Conservation (phyloP, 2,797 vertebrate species). For the Lophius americanus region DNA sequence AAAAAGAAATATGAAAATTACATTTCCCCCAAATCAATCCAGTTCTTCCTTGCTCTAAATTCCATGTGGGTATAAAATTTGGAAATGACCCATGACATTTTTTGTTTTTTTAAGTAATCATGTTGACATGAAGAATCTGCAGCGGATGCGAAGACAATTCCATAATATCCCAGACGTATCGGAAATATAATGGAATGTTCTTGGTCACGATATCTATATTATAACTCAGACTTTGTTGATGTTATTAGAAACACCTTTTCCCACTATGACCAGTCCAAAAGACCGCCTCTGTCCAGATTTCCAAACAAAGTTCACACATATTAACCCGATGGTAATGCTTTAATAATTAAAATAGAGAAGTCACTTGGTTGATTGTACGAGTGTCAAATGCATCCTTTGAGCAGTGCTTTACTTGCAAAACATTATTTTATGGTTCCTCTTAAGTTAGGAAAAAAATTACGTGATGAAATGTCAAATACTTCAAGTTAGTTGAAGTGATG, state of each 20-base stretch:
- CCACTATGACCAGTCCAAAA: not conserved
- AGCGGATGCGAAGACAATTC: too few relatives aligned
- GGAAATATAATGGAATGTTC: too few relatives aligned
- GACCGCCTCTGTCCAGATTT: not conserved
- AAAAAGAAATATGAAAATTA: too few relatives aligned
- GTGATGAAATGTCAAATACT: conserved; percentile 14
- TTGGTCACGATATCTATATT: too few relatives aligned
- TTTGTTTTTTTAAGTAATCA: too few relatives aligned
- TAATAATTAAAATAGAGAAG: not conserved
- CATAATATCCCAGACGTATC: too few relatives aligned
- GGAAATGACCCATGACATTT: too few relatives aligned
- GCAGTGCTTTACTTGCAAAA: not conserved
- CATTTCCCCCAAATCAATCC: too few relatives aligned
- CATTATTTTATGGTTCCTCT: not conserved
- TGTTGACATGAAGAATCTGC: too few relatives aligned
- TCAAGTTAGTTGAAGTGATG: conserved; percentile 21
- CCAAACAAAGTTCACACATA: conserved; percentile 9
- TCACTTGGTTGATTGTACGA: not conserved
- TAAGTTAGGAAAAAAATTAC: not conserved
- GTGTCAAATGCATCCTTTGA: not conserved
- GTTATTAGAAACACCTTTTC: not conserved
- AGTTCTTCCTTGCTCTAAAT: too few relatives aligned
- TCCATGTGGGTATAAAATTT: too few relatives aligned
- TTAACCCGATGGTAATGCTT: not conserved
- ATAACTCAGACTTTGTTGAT: not conserved